Evolutionary conservation across 2,888 invertebrate genomes (phyloP), one percentile per base, ranked within the genome.

Genomic region (Andrena bicolor): DNA sequence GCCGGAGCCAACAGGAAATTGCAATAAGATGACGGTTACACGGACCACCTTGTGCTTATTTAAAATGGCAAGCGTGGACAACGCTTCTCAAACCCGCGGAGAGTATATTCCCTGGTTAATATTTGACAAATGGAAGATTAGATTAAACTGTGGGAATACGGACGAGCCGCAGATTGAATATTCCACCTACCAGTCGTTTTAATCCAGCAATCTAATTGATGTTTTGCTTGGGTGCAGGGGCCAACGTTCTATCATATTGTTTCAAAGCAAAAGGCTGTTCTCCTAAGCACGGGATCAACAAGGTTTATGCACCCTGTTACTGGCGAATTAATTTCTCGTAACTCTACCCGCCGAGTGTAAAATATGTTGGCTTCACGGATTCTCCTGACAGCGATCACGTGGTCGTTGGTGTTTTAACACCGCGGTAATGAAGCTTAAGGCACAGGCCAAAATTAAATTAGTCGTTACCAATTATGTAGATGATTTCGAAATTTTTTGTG

Each of bases 181-280:
- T 26, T 32, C 35, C 8, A 26, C 20, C n/a, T n/a, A 28, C 16
- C 26, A 35, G 53, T 23, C 26, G 41, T 6, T n/a, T 16, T 56
- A 56, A 79, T 53, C 63, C 60, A 13, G 35, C 8, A 76, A 65
- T 66, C 60, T 66, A 51, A 60, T 51, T 74, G 56, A 10, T 16
- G 72, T 13, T 63, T 35, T 70, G 48, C 58, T 70, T 48, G 41
- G 48, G 48, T 70, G 41, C 32, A 58, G 41, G 28, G 20, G 70
- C 7, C 6, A 26, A 5, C 16, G 32, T 23, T 26, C 35, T 20
- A 2, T 30, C n/a, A 26, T n/a, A 65, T 65, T 70, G 80, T 60
- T 8, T 60, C 23, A 13, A n/a, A 41, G 23, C 58, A 49, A 69
- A 78, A 78, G 48, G 49, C 60, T 60, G 20, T 10, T 16, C 49